Base-by-base conservation (phyloP, 2,113 vertebrate species). In the Synodontis membranacea region DNA sequence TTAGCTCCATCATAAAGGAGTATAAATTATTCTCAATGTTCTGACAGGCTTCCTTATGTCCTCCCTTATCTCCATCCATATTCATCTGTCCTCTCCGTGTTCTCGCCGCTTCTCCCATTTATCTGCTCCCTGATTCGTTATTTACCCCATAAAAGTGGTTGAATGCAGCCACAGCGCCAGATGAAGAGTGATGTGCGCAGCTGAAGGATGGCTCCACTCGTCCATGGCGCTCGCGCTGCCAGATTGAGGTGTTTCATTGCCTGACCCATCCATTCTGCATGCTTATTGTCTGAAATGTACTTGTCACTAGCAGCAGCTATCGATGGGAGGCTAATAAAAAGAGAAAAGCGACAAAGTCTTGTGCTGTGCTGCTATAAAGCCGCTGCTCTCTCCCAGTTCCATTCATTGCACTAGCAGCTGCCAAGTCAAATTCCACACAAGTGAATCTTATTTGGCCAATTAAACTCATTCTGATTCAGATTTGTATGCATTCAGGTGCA, bases 401-500 rank as follows among this genome's bases (percentile, higher is more conserved):
- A n/a, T 34, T 52, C 46, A 1, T 42, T 66, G 17, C 5, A 25
- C 21, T 5, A 74, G 19, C 25, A 74, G 28, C 50, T 58, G 66
- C 34, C 25, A 68, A 68, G 60, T 68, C 46, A 39, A n/a, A 74
- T 84, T 56, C 34, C 66, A 42, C 66, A 42, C 6, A 70, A 66
- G n/a, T 50, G 64, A 83, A 70, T 50, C 12, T 72, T 39, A 56
- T 80, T 80, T 80, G 78, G 52, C 37, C 23, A 14, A 56, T 80
- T 56, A 76, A 80, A 79, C 14, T 23, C 72, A 62, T 64, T 82
- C 42, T 34, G 10, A 52, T 68, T 80, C n/a, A 82, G 37, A 8
- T 1, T 66, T 50, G 39, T 86, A 50, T 86, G 4, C 79, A 31
- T 87, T 25, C 90, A 94, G 92, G 93, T 83, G 88, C 89, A 23